These are phyloP conservation scores for Heterodera filipjevi DNA, from an alignment of 2,888 invertebrate species.

Conservation along the genomic window DNA sequence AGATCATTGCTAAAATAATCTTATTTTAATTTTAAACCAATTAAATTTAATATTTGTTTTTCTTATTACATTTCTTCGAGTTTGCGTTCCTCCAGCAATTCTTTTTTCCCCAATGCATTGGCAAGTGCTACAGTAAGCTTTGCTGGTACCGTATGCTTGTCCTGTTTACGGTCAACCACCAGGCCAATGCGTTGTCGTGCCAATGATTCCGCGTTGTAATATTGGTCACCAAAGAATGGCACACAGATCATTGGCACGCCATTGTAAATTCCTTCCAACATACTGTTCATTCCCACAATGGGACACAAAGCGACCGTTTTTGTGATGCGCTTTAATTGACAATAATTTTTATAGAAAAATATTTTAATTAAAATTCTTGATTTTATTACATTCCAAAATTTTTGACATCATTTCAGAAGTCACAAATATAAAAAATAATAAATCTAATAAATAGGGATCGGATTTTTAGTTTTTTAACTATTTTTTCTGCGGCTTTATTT, in stretches of 20 bases:
- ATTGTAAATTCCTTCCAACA: background rate
- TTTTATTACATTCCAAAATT: too few relatives aligned
- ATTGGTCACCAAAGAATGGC: constrained; percentile 1
- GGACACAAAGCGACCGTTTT: constrained; percentile 6
- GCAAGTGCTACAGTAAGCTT: background rate
- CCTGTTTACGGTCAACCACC: background rate
- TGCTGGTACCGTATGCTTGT: background rate
- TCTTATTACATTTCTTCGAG: background rate
- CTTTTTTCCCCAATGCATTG: background rate
- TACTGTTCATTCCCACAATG: constrained; percentile 7
- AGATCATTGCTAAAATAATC: background rate
- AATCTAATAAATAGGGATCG: too few relatives aligned
- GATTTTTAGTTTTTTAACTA: too few relatives aligned
- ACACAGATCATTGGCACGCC: constrained; percentile 3
- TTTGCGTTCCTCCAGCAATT: background rate
- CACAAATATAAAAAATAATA: too few relatives aligned
- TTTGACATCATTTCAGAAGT: too few relatives aligned
- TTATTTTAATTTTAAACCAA: background rate
- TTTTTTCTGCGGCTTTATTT: too few relatives aligned
- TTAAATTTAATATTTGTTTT: background rate
- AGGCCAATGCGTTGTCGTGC: background rate
- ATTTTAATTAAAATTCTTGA: too few relatives aligned
- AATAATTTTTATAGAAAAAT: background rate
- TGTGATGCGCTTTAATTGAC: background rate
- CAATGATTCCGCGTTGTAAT: background rate